phyloP scores from a whole-genome alignment of 2,888 invertebrate genomes.

The Macrophya annulata region DNA sequence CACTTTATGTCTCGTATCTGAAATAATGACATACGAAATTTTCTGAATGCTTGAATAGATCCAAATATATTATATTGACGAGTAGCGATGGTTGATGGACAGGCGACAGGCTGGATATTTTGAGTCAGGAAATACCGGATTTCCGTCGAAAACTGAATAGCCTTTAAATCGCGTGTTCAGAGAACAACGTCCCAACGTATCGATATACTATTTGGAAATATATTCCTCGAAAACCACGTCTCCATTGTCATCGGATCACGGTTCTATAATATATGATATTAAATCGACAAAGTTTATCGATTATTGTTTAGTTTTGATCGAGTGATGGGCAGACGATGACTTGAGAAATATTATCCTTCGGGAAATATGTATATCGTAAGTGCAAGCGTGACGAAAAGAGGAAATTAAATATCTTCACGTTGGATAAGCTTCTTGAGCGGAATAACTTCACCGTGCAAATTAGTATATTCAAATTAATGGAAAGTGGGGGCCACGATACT shows the following conservation, averaged over 20 bases:
- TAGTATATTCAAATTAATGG: conserved; percentile 46
- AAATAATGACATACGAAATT: not conserved
- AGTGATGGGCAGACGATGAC: not conserved
- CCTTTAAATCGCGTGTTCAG: not conserved
- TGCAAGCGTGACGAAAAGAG: not conserved
- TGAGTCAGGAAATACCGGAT: not conserved
- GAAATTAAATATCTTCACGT: conserved; percentile 30
- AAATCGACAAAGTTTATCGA: not conserved
- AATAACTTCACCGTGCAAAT: conserved; percentile 7
- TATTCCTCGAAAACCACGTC: conserved; percentile 17
- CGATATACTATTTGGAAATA: not conserved
- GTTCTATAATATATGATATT: not conserved
- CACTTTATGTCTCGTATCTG: not conserved
- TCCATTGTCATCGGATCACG: not conserved
- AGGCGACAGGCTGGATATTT: not conserved
- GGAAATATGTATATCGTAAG: not conserved
- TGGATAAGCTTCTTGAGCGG: not conserved
- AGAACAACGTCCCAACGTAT: conserved; percentile 6
- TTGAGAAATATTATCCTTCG: not conserved
- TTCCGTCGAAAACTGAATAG: not conserved
- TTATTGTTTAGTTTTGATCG: not conserved
- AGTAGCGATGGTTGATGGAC: not conserved
- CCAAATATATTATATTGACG: not conserved
- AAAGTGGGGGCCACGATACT: not conserved
- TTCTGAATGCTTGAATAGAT: not conserved